Percentiles rank a stretch among this genome's conserved stretches.
Evolutionary conservation across 1,140 invertebrate genomes (phyloP).

Genomic region (Nephila pilipes): DNA sequence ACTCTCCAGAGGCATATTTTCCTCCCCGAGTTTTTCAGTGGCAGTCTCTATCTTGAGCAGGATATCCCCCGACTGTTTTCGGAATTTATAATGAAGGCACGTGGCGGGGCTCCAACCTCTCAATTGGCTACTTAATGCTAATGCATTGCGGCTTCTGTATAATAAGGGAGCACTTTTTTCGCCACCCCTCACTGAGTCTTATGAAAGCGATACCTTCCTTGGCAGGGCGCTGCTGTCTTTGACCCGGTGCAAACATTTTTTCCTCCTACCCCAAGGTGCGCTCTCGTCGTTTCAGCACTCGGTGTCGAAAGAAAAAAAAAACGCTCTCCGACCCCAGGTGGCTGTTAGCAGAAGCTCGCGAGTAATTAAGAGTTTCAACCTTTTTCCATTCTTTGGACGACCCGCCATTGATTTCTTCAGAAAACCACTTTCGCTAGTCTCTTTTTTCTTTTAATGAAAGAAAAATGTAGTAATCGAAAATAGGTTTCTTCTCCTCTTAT

Average conservation of each 20-base stretch:
- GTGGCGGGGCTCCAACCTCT: constrained; percentile 11
- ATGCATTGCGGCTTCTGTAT: constrained; percentile 63
- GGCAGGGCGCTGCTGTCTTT: too few relatives aligned
- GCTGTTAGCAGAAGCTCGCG: neutral
- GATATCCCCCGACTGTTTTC: constrained; percentile 42
- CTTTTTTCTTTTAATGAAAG: too few relatives aligned
- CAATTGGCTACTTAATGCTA: constrained; percentile 61
- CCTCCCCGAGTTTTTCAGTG: neutral
- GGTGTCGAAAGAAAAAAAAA: neutral
- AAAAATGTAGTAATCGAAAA: too few relatives aligned
- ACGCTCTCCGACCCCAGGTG: neutral
- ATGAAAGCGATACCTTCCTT: constrained; percentile 5
- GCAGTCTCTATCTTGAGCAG: neutral
- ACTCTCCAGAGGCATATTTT: neutral
- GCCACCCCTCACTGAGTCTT: too few relatives aligned
- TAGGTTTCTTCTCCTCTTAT: too few relatives aligned
- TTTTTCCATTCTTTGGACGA: neutral
- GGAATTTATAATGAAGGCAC: constrained; percentile 47
- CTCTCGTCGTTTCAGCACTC: neutral
- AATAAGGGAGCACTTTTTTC: constrained; percentile 27
- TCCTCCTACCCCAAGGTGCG: neutral
- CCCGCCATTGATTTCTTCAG: neutral
- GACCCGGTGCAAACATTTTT: neutral
- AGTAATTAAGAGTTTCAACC: neutral
- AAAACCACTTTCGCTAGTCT: too few relatives aligned